A percentile compares a stretch with the other conserved stretches of the same genome.
phyloP scores from a whole-genome alignment of 2,888 invertebrate species.

The Lithosia quadra region DNA sequence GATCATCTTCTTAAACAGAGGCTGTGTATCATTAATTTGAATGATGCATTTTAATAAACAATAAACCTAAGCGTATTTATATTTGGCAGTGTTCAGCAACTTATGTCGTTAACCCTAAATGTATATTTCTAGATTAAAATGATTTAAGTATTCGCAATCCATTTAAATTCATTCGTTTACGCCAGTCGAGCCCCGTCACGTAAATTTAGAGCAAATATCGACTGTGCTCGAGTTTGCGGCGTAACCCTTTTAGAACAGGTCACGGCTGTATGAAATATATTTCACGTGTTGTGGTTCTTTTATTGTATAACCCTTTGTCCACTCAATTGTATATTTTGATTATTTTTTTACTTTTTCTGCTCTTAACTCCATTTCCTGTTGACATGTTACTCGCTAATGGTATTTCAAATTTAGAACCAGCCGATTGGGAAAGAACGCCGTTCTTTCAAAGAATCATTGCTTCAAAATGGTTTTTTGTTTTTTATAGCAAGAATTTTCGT shows the following conservation, averaged over 20 bases:
- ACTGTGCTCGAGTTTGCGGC: conserved; percentile 15
- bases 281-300: not conserved
- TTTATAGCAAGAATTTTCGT: no score
- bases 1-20: no score
- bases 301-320: not conserved
- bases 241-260: conserved; percentile 25
- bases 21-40: no score
- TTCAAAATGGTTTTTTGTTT: no score
- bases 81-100: no score
- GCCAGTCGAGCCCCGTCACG: conserved; percentile 21
- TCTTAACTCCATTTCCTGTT: not conserved
- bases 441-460: no score
- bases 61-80: no score
- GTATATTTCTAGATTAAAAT: not conserved
- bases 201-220: conserved; percentile 44
- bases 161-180: not conserved
- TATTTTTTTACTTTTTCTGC: not conserved
- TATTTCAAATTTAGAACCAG: not conserved
- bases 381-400: not conserved
- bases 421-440: no score
- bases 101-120: no score
- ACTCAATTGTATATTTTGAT: not conserved
- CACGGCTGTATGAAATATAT: conserved; percentile 21
- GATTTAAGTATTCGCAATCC: not conserved
- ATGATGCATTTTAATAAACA: no score